These are phyloP conservation scores for Melanogrammus aeglefinus DNA, from an alignment of 2,797 vertebrate species.

Conservation along the genomic window DNA sequence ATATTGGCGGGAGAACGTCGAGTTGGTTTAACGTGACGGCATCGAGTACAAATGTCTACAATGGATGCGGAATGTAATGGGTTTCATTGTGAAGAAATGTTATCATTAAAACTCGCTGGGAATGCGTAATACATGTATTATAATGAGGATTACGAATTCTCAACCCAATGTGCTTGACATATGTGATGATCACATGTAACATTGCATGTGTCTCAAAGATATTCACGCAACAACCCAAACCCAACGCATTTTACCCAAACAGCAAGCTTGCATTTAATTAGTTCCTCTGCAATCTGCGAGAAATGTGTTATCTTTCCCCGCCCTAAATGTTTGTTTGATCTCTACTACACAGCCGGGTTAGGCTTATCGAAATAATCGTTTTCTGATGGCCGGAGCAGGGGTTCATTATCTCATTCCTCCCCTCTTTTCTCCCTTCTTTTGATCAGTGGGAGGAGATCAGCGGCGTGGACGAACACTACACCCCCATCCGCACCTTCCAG, in stretches of 20 bases:
- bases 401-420: conserved; percentile 45
- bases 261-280: conserved; percentile 65
- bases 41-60: too few species aligned
- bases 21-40: background rate
- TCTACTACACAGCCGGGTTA: conserved; percentile 65
- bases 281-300: conserved; percentile 42
- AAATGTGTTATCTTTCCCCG: conserved; percentile 58
- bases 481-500: conserved; percentile 96
- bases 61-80: too few species aligned
- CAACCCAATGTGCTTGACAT: conserved; percentile 15
- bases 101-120: too few species aligned
- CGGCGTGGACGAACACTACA: conserved; percentile 95
- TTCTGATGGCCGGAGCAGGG: conserved; percentile 63
- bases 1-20: background rate
- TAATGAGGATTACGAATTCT: conserved; percentile 47
- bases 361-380: conserved; percentile 60
- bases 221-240: conserved; percentile 45
- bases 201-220: conserved; percentile 38
- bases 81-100: too few species aligned
- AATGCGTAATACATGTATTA: conserved; percentile 45
- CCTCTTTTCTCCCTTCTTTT: conserved; percentile 22
- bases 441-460: conserved; percentile 99
- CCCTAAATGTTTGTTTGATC: conserved; percentile 69
- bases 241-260: conserved; percentile 45
- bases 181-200: conserved; percentile 33